Evolutionary conservation across 2,797 vertebrate genomes (phyloP).

Genomic region (Diplodus puntazzo): DNA sequence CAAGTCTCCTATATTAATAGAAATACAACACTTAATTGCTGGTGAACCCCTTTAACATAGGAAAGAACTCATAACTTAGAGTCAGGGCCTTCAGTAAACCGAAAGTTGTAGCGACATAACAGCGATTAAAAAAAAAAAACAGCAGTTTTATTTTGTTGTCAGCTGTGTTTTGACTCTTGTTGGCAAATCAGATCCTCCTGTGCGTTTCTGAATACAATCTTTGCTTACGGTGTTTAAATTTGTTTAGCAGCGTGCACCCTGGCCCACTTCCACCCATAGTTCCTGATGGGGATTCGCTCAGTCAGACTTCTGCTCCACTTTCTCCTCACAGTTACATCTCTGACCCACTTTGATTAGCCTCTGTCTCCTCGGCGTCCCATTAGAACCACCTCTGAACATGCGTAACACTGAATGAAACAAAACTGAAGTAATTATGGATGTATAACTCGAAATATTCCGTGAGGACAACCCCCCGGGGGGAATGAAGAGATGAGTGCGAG

Average conservation of each 20-base stretch:
- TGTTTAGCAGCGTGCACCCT: slow-evolving; percentile 82
- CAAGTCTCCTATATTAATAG: not conserved
- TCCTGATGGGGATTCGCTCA: slow-evolving; percentile 78
- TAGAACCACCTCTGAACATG: slow-evolving; percentile 49
- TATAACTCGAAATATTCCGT: slow-evolving; percentile 25
- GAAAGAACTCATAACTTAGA: not conserved
- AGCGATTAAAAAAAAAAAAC: not conserved
- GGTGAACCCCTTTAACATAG: not conserved
- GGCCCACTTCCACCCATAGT: slow-evolving; percentile 79
- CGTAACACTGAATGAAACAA: slow-evolving; percentile 39
- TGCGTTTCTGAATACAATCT: slow-evolving; percentile 66
- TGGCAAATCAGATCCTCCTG: slow-evolving; percentile 47
- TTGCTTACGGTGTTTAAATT: slow-evolving; percentile 76
- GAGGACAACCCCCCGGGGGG: slow-evolving; percentile 3
- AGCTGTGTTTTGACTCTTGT: slow-evolving; percentile 38
- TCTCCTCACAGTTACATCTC: slow-evolving; percentile 67
- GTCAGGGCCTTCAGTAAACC: not conserved
- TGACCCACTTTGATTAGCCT: slow-evolving; percentile 82
- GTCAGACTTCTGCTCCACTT: slow-evolving; percentile 82
- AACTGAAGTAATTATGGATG: slow-evolving; percentile 18
- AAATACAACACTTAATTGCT: not conserved
- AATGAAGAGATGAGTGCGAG: slow-evolving; percentile 35
- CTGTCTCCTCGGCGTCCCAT: slow-evolving; percentile 47
- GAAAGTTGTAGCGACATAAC: slow-evolving; percentile 10
- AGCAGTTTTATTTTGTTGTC: slow-evolving; percentile 25